Conservation (phyloP, 1,140 invertebrate genomes). For the Brachionus manjavacas region DNA sequence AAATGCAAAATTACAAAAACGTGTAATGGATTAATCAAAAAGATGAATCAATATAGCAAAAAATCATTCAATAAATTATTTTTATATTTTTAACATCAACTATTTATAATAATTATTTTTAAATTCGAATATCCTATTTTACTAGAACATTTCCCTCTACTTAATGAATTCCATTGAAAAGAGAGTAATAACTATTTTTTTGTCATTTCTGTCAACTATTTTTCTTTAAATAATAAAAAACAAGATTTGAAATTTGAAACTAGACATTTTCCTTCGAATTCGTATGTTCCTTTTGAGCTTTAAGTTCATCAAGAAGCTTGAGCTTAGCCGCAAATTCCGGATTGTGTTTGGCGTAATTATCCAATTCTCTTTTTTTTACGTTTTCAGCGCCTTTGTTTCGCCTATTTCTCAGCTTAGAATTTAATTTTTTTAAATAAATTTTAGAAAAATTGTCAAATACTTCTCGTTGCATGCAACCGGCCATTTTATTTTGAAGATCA, state of each 20-base stretch:
- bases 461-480: conserved; percentile 28
- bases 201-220: neutral
- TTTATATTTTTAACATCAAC: too few species aligned
- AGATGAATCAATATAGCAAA: too few species aligned
- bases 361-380: conserved; percentile 17
- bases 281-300: neutral
- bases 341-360: conserved; percentile 25
- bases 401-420: neutral
- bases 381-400: conserved; percentile 26
- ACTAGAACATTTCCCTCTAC: too few species aligned
- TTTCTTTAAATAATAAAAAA: neutral
- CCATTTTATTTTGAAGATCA: conserved; percentile 37
- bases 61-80: too few species aligned
- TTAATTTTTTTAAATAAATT: neutral
- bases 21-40: too few species aligned
- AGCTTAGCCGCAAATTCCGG: conserved; percentile 38
- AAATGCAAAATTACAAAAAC: too few species aligned
- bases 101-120: too few species aligned
- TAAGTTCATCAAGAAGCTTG: conserved; percentile 15
- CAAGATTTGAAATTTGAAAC: neutral
- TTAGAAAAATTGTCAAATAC: neutral
- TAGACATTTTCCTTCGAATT: neutral
- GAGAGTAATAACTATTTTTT: neutral
- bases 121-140: too few species aligned
- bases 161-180: too few species aligned